Evolutionary conservation across 2,113 vertebrate species (phyloP), one percentile per base, ranked within the genome.

Genomic region (Cromileptes altivelis): DNA sequence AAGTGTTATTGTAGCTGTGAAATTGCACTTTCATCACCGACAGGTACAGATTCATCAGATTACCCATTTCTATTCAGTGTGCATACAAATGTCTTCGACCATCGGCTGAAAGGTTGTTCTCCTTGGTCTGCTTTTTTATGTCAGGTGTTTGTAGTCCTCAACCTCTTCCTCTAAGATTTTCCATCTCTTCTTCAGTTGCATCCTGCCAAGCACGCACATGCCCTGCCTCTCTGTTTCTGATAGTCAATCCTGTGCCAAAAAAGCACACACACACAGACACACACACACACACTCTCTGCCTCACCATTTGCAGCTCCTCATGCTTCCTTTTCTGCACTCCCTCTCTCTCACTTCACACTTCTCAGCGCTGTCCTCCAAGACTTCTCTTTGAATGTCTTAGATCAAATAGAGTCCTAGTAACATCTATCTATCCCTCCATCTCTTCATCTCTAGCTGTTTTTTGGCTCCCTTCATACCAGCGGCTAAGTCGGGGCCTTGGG

Each of bases 371-470:
- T 80, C 70, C 81, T 86, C 63, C 45, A 50, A 79, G 30, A 79
- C 60, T 60, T 81, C 52, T 77, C 77, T 89, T 69, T 87, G 75
- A 87, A 68, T 71, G 45, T 53, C 30, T 72, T 0, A 72, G 55
- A 87, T 84, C 81, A 89, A 80, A 86, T 33, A 75, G 62, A 76
- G 80, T 56, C 70, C 81, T 23, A 55, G 45, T 42, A 73, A n/a
- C 63, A 69, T 75, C 47, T 55, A 53, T 85, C n/a, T 55, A 4
- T 82, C 72, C 60, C 30, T 74, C 61, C 25, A 42, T 75, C 40
- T 70, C 61, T 75, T 62, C 60, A 58, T 80, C 85, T 78, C 10
- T 33, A 27, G 82, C 78, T 81, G 27, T 69, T 67, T 37, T 67
- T 70, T 71, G 23, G 53, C 55, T 78, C 60, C 57, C 49, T 76